Conservation (phyloP, 2,113 vertebrate species). For the Pedionomus torquatus region DNA sequence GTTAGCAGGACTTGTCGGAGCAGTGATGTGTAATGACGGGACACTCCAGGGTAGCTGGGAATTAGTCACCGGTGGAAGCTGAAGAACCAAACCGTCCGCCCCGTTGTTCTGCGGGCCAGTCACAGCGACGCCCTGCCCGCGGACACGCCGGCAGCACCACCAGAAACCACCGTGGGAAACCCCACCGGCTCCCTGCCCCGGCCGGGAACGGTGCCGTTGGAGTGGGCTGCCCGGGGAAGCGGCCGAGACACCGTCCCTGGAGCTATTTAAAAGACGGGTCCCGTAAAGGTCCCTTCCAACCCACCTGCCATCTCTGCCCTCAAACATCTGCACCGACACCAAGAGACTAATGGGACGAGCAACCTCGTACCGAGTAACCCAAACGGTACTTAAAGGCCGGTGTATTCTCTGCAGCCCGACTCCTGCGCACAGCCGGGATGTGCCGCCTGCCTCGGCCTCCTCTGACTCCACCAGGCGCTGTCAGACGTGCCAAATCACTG, state of each 20-base stretch:
- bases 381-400: constrained; percentile 1
- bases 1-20: constrained; percentile 18
- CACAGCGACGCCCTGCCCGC: background rate
- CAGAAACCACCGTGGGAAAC: background rate
- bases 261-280: no score
- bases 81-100: background rate
- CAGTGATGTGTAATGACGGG: background rate
- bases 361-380: background rate
- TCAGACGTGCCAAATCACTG: constrained; percentile 57
- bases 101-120: background rate
- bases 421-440: background rate
- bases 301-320: background rate
- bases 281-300: no score
- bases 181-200: background rate
- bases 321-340: background rate
- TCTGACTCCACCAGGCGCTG: constrained; percentile 64
- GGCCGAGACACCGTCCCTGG: no score
- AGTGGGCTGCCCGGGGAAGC: no score
- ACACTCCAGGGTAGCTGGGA: background rate
- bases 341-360: background rate
- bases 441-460: constrained; percentile 22
- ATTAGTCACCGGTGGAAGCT: constrained; percentile 33
- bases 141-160: background rate
- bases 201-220: background rate
- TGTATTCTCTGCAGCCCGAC: background rate